Conservation (phyloP, 2,113 vertebrate species). For the Aspiorhynchus laticeps region DNA sequence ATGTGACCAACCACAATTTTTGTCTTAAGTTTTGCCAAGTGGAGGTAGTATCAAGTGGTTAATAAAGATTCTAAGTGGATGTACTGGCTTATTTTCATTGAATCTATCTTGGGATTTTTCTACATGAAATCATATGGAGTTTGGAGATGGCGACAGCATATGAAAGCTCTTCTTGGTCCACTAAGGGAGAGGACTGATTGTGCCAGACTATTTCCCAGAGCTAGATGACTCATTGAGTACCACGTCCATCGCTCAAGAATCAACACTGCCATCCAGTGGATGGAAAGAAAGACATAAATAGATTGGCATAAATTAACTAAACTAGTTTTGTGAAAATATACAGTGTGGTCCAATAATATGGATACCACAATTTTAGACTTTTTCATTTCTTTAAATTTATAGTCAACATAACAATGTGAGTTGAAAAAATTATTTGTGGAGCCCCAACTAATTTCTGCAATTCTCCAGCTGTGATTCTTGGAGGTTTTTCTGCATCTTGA, state of each 20-base stretch:
- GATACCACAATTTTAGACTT: not conserved
- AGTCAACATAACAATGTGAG: not conserved
- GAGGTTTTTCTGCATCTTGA: too few species aligned
- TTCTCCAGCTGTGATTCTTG: too few species aligned
- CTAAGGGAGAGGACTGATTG: not conserved
- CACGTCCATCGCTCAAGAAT: not conserved
- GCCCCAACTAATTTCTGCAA: too few species aligned
- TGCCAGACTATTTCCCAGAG: not conserved
- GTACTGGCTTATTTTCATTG: not conserved
- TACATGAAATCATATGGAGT: not conserved
- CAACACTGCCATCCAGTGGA: constrained; percentile 53
- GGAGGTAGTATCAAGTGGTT: not conserved
- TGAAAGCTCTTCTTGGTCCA: not conserved
- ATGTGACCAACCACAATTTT: constrained; percentile 45
- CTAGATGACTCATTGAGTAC: not conserved
- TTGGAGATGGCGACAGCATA: not conserved
- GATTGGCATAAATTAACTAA: not conserved
- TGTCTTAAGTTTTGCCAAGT: constrained; percentile 2
- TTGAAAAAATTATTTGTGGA: not conserved
- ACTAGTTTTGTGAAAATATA: not conserved
- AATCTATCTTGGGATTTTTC: not conserved
- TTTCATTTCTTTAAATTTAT: not conserved
- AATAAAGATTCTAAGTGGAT: not conserved
- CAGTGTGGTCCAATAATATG: not conserved
- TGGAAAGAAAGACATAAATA: not conserved